Base-by-base conservation (phyloP, 2,888 invertebrate species). In the Bugula neritina region DNA sequence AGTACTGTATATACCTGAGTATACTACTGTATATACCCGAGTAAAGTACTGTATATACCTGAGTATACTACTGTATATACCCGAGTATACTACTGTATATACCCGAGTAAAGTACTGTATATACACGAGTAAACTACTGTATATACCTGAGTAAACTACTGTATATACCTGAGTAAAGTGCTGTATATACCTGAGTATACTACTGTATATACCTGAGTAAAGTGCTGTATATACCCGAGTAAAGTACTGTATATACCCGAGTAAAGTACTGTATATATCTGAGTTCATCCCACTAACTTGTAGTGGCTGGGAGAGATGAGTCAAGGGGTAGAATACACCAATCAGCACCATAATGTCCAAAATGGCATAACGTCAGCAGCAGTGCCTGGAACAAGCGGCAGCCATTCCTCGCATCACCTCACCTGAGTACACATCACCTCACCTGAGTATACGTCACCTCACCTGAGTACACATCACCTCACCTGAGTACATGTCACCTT, bases 231-330 rank as follows among this genome's bases (percentile, higher is more conserved):
- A 43, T 43, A 43, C 43, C 43, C 17, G 10, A 43, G 43, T 43
- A 43, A 17, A n/a, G n/a, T 43, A 43, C 17, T 10, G 43, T 43
- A 17, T 43, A 43, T 43, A 43, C 5, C 43, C 17, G 43, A 43
- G 43, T 43, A 10, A 17, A 43, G 10, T 43, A 43, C 17, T 10
- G 10, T 43, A 10, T 43, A 43, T 43, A 43, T 17, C 43, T 43
- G 10, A 43, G 43, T 43, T 10, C 10, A n/a, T n/a, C n/a, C n/a
- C n/a, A n/a, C n/a, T n/a, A n/a, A n/a, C n/a, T n/a, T 63, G 3
- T 31, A 63, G 63, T 63, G 63, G 63, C 34, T 63, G 27, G 63
- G 63, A 25, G 63, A 63, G 3, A 5, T 63, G 31, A 63, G n/a
- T 31, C 63, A 63, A 31, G 63, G 63, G 5, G 31, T 31, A 2